Conservation (phyloP, 2,113 vertebrate species). For the Aptenodytes forsteri region DNA sequence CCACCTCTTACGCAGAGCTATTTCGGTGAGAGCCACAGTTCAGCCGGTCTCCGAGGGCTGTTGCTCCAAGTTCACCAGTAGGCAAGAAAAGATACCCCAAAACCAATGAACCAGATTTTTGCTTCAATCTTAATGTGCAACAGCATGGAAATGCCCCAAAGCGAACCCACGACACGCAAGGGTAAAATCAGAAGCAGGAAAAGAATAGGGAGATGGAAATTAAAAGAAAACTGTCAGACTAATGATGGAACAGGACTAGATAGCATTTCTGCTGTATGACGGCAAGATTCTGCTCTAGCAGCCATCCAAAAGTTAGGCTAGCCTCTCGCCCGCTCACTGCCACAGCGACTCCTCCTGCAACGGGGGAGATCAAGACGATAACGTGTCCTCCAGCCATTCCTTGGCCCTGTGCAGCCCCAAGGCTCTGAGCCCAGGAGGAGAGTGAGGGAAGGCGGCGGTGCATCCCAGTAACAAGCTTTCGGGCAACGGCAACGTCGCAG, state of each 20-base stretch:
- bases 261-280: background rate
- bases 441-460: background rate
- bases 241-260: background rate
- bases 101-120: background rate
- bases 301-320: background rate
- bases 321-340: background rate
- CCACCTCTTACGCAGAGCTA: accelerated
- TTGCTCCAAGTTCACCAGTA: background rate
- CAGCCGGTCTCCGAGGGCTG: background rate
- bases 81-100: background rate
- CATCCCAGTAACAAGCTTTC: too few species aligned
- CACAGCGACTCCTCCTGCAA: background rate
- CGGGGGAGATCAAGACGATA: too few species aligned
- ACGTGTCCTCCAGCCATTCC: too few species aligned
- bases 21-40: background rate
- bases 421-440: background rate
- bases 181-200: background rate
- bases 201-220: background rate
- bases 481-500: background rate
- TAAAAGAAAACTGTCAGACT: background rate
- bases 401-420: background rate
- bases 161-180: background rate
- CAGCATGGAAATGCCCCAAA: background rate
- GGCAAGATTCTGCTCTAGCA: background rate
- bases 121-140: background rate